These are phyloP conservation scores for Mungos mungo DNA, from an alignment of 2,113 vertebrate genomes.

Conservation along the genomic window DNA sequence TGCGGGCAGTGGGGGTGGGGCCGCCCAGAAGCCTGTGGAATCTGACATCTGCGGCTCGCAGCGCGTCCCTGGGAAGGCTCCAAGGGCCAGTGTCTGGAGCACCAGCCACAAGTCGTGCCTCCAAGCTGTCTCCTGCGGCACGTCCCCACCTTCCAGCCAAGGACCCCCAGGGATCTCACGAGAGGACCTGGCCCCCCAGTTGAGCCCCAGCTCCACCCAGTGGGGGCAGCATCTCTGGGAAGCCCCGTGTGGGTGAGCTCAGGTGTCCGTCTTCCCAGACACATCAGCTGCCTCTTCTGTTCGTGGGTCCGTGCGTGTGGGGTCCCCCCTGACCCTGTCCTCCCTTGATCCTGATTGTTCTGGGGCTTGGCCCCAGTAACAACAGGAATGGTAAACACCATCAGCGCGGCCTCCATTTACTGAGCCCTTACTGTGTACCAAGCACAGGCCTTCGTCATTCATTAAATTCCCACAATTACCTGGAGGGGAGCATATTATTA, in stretches of 20 bases:
- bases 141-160: not conserved
- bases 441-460: not conserved
- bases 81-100: not conserved
- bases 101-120: not conserved
- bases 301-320: not conserved
- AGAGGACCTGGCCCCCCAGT: not conserved
- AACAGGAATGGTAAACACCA: not conserved
- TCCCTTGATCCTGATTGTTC: not conserved
- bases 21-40: rapidly evolving
- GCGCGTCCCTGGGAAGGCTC: not conserved
- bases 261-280: not conserved
- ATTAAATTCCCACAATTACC: not conserved
- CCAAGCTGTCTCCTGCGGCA: no score
- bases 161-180: not conserved
- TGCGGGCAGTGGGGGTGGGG: no score
- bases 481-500: not conserved
- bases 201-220: not conserved
- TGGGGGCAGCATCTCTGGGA: not conserved
- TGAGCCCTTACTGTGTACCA: not conserved
- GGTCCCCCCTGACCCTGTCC: no score
- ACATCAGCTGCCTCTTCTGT: not conserved
- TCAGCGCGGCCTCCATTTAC: not conserved
- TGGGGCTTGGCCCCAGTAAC: not conserved
- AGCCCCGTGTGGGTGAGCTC: not conserved
- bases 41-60: not conserved